Evolutionary conservation across 2,797 vertebrate species (phyloP), one percentile per base, ranked within the genome.

Genomic region (Molothrus aeneus): DNA sequence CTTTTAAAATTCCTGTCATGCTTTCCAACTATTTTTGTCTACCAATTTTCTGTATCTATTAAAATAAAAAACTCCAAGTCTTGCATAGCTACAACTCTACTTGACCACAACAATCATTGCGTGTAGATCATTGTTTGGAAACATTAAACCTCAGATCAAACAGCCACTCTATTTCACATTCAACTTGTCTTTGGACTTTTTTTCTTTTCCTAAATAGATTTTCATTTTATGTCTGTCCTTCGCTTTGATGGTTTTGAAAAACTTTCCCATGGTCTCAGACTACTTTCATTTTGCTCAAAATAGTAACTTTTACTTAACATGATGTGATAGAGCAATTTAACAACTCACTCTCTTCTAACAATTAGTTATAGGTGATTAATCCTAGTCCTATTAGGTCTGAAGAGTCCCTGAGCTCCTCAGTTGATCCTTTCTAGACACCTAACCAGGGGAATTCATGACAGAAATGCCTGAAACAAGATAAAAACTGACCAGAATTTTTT

Each of bases 321-420:
- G 47, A 66, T 64, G 83, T 29, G 70, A 95, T 34, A 92, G 54
- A 90, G 47, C n/a, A 87, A 96, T 92, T 96, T 91, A 93, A 90
- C 59, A 95, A 87, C 45, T 95, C 53, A 26, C 56, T 77, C 31
- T 74, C 28, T 88, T 94, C 59, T 81, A 87, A 90, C 59, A 80
- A 60, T 59, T 92, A 36, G 73, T 84, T 91, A 86, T 19, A 95
- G 78, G 65, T 50, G 22, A 95, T 91, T 93, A 88, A 92, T 92
- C 89, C 83, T 68, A 29, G 70, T 66, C 34, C 43, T 86, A 22
- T 91, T 79, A 79, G 28, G 24, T 75, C 51, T 88, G 77, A 94
- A 61, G 74, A 72, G 43, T 87, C 95, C 68, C 80, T 45, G 53
- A 93, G 78, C 78, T 89, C 63, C 77, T 80, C 61, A 83, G 59